Evolutionary conservation across 2,888 invertebrate genomes (phyloP).

Genomic region (Nomada goodeniana): DNA sequence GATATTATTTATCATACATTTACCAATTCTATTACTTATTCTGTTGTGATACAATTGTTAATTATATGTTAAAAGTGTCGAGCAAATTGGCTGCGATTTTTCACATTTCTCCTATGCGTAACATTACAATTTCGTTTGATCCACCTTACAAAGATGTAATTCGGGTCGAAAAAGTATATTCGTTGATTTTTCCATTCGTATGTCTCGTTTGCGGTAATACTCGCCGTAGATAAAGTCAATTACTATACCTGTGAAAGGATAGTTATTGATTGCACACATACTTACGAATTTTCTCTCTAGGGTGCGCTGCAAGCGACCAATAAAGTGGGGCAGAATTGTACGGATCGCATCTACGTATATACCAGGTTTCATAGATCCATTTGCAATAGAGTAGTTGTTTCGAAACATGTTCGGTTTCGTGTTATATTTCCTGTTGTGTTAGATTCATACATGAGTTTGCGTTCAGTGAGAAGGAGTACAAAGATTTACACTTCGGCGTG

Average conservation of each 20-base stretch:
- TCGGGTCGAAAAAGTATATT: no score
- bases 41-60: no score
- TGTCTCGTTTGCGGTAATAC: neutral
- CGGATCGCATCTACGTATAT: conserved; percentile 14
- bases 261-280: conserved; percentile 1
- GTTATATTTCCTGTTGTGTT: conserved; percentile 21
- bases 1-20: no score
- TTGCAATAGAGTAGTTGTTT: conserved; percentile 52
- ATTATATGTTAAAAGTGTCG: no score
- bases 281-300: conserved; percentile 13
- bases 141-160: no score
- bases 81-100: no score
- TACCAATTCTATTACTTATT: no score
- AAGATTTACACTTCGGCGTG: conserved; percentile 6
- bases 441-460: conserved; percentile 19
- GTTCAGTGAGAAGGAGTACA: neutral
- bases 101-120: no score
- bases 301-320: conserved; percentile 3
- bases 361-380: conserved; percentile 52
- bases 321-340: conserved; percentile 26
- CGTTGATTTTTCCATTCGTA: no score
- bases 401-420: conserved; percentile 39
- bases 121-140: no score
- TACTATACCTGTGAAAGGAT: neutral
- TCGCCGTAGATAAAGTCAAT: neutral